These are phyloP conservation scores for Drosophila littoralis DNA, from an alignment of 1,140 invertebrate genomes.

Conservation along the genomic window DNA sequence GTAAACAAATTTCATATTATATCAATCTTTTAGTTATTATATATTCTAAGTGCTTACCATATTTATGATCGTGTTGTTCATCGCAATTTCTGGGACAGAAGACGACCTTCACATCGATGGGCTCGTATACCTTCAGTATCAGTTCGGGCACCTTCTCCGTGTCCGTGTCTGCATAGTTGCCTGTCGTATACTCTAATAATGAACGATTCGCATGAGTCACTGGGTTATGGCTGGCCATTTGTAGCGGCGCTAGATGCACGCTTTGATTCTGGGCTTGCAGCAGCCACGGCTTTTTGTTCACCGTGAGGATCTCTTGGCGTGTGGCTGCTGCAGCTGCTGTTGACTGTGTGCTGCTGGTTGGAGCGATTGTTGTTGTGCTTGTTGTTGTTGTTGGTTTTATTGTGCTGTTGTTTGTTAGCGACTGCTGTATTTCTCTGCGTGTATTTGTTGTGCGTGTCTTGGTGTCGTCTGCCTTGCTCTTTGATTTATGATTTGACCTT, in stretches of 20 bases:
- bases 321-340: conserved; percentile 21
- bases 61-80: conserved; percentile 70
- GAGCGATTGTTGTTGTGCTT: not conserved
- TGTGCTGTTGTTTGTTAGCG: conserved; percentile 1
- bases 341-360: conserved; percentile 3
- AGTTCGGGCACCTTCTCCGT: conserved; percentile 65
- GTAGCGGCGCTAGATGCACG: conserved; percentile 51
- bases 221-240: conserved; percentile 43
- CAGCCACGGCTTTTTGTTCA: conserved; percentile 60
- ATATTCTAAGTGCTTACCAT: conserved; percentile 46
- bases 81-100: conserved; percentile 68
- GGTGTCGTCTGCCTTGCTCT: conserved; percentile 6
- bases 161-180: conserved; percentile 18
- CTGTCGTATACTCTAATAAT: conserved; percentile 37
- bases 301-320: conserved; percentile 51
- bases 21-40: not conserved
- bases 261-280: conserved; percentile 56
- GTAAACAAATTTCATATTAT: not conserved
- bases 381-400: conserved; percentile 1
- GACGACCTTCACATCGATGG: conserved; percentile 68
- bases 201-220: conserved; percentile 58
- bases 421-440: conserved; percentile 12
- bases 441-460: conserved; percentile 9
- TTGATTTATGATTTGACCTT: conserved; percentile 59
- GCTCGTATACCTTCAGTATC: conserved; percentile 64